Conservation (phyloP, 2,113 vertebrate genomes). For the Erythrocercus mccallii region DNA sequence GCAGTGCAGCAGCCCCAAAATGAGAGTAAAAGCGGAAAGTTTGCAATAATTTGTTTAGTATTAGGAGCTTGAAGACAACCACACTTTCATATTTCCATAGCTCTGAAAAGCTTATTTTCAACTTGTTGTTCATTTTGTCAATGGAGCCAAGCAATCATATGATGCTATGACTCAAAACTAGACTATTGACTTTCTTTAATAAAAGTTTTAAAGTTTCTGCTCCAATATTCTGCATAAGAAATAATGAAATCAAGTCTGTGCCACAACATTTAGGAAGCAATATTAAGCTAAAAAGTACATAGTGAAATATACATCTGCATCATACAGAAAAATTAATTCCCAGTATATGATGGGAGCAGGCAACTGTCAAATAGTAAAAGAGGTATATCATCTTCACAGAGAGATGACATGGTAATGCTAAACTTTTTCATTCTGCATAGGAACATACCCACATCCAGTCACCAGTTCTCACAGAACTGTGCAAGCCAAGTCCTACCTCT, state of each 20-base stretch:
- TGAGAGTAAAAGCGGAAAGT: not conserved
- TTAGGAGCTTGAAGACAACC: not conserved
- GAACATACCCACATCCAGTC: not conserved
- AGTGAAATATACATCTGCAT: not conserved
- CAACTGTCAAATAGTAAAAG: not conserved
- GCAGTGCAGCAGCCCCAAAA: not conserved
- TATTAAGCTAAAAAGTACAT: not conserved
- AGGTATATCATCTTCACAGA: not conserved
- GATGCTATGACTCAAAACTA: not conserved
- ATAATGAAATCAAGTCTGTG: not conserved
- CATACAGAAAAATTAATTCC: not conserved
- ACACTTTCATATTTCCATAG: not conserved
- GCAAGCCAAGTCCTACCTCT: not conserved
- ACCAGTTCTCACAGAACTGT: not conserved
- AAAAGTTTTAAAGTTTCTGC: not conserved
- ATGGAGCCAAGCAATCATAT: not conserved
- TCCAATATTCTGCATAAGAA: not conserved
- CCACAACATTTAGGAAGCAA: not conserved
- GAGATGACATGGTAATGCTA: not conserved
- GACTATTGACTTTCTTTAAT: not conserved
- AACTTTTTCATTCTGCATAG: not conserved
- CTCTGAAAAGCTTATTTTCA: not conserved
- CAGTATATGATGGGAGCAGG: not conserved
- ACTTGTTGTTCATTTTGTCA: not conserved
- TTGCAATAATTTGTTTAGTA: not conserved